Evolutionary conservation across 2,113 vertebrate species (phyloP).

Genomic region (Telmatochromis bifrenatus): DNA sequence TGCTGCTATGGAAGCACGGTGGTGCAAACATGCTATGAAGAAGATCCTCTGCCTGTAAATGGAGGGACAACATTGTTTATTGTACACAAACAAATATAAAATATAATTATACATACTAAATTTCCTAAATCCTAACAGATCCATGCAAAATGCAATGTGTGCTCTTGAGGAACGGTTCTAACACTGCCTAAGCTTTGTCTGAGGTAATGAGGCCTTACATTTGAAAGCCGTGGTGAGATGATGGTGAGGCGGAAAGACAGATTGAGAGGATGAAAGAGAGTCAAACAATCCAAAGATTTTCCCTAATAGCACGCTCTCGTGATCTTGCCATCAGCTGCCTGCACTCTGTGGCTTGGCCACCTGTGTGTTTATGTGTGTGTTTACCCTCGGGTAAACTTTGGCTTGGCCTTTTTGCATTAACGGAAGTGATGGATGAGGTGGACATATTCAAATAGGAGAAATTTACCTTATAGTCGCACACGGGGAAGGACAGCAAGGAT

Average conservation of each 20-base stretch:
- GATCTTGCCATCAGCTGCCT: background rate
- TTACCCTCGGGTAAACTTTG: background rate
- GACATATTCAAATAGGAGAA: background rate
- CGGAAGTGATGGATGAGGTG: background rate
- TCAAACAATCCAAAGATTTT: background rate
- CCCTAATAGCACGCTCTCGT: background rate
- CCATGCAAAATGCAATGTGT: background rate
- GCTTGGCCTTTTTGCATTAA: background rate
- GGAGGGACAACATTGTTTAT: background rate
- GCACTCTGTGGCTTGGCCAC: background rate
- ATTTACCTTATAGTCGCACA: background rate
- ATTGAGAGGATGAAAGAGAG: background rate
- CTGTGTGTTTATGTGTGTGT: background rate
- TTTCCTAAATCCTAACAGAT: background rate
- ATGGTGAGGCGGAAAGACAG: background rate
- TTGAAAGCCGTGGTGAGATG: background rate
- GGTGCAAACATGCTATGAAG: background rate
- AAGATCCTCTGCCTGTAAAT: background rate
- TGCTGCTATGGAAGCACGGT: background rate
- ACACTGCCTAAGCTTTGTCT: background rate
- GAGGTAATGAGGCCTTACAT: constrained; percentile 10
- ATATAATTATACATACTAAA: background rate
- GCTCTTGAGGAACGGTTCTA: background rate
- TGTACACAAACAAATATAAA: background rate
- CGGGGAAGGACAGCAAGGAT: background rate